Percentiles rank a stretch among this genome's conserved stretches.
These are phyloP conservation scores for Coelopa pilipes DNA, from an alignment of 2,888 invertebrate species.

Conservation along the genomic window DNA sequence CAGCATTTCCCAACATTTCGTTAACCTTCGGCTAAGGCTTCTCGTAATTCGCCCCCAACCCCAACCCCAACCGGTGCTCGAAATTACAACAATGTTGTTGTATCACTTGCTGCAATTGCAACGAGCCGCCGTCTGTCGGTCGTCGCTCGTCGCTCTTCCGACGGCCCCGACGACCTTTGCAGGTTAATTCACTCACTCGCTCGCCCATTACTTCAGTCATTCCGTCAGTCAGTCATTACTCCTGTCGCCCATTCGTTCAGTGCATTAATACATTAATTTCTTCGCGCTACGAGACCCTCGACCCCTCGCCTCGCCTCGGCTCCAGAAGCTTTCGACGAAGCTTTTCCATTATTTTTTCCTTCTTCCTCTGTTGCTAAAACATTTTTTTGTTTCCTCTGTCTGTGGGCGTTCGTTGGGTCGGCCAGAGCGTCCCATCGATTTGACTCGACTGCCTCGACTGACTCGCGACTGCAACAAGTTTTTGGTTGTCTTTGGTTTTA, in stretches of 20 bases:
- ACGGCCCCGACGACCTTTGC: neutral
- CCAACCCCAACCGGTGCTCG: neutral
- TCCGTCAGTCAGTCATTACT: neutral
- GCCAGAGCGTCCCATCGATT: neutral
- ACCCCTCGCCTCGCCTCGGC: too few relatives aligned
- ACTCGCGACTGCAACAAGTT: constrained; percentile 1
- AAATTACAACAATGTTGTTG: neutral
- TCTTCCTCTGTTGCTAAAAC: neutral
- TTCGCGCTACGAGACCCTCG: too few relatives aligned
- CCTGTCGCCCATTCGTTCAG: too few relatives aligned
- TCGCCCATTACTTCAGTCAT: neutral
- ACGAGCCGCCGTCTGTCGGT: neutral
- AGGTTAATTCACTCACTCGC: neutral
- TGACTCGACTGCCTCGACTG: too few relatives aligned
- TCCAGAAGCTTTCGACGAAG: neutral
- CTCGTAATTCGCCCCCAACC: too few relatives aligned
- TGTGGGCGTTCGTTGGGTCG: neutral
- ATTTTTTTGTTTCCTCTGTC: neutral
- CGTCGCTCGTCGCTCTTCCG: too few relatives aligned
- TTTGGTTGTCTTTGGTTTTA: neutral
- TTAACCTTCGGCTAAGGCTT: too few relatives aligned
- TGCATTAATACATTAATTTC: too few relatives aligned
- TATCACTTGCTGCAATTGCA: neutral
- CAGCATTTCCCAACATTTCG: too few relatives aligned
- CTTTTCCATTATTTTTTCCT: neutral